Evolutionary conservation across 2,797 vertebrate genomes (phyloP), one percentile per base, ranked within the genome.

Genomic region (Notoglanidium macrostoma): DNA sequence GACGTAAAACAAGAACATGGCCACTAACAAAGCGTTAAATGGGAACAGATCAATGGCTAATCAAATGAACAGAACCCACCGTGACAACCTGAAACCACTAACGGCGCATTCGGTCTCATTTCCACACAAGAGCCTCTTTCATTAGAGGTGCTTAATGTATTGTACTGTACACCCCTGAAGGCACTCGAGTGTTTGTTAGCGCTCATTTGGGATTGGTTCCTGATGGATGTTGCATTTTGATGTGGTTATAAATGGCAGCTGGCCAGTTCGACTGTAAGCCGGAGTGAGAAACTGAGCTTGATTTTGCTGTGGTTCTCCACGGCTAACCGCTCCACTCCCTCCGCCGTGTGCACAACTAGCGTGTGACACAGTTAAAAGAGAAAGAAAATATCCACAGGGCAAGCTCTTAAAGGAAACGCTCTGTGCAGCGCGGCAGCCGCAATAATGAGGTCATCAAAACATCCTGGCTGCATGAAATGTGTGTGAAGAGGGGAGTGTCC

Each of bases 1-100:
- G 88, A 87, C 85, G 87, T 80, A 68, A 87, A 84, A 81, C 54
- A 73, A 83, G 85, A 87, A 86, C 87, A 89, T 19, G 61, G 76
- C 54, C 49, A 26, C 76, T 85, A 91, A 91, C 86, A 90, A 88
- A 90, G 89, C 87, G 79, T 85, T 85, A 87, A 90, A 89, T 89
- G 51, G 84, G 59, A 88, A 70, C 86, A 51, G 70, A 89, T 91
- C 73, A n/a, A 76, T 84, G 85, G 29, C 29, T 63, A 89, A 88
- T 86, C 74, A 87, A 86, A 87, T 61, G 12, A 74, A 35, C 17
- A 77, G 78, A 77, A 85, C 29, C 72, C 81, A 65, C 26, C 65
- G 83, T 54, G 55, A 78, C 82, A 86, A 68, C 83, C 74, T 78
- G 85, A 35, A 57, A 82, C 73, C 54, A 44, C 76, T 63, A 89